Conservation (phyloP, 2,797 vertebrate species). For the Antennarius maculatus region DNA sequence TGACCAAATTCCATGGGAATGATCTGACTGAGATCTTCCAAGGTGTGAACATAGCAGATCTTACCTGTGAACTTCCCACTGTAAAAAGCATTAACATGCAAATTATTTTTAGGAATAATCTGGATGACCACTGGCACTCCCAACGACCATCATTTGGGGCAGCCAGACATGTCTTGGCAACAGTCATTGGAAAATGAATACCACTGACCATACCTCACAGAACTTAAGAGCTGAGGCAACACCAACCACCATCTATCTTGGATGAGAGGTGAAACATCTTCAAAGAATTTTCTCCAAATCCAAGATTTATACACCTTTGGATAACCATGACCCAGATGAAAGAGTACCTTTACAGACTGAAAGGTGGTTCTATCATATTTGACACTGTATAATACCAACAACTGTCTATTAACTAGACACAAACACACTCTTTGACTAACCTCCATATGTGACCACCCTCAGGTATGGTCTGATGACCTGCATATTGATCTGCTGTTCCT, state of each 20-base stretch:
- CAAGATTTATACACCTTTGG: slow-evolving; percentile 76
- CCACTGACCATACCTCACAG: no score
- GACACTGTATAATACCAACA: neutral
- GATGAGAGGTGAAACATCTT: no score
- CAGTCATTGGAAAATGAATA: no score
- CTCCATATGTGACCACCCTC: slow-evolving; percentile 96
- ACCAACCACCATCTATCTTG: no score
- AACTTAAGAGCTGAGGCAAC: no score
- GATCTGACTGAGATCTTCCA: slow-evolving; percentile 90
- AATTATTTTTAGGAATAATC: neutral
- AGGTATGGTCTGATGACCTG: slow-evolving; percentile 96
- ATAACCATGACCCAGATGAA: no score
- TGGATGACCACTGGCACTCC: no score
- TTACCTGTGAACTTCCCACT: slow-evolving; percentile 98
- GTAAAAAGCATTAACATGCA: slow-evolving; percentile 17
- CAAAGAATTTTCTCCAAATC: no score
- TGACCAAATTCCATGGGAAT: slow-evolving; percentile 98
- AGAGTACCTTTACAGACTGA: no score
- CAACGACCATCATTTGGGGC: no score
- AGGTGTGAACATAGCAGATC: slow-evolving; percentile 92
- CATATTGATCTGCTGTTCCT: slow-evolving; percentile 95
- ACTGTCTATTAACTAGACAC: neutral
- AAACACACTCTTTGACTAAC: slow-evolving; percentile 68
- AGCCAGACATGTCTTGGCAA: no score
- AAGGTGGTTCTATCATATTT: neutral